Evolutionary conservation across 2,888 invertebrate genomes (phyloP).

Genomic region (Dynastes hyllus): DNA sequence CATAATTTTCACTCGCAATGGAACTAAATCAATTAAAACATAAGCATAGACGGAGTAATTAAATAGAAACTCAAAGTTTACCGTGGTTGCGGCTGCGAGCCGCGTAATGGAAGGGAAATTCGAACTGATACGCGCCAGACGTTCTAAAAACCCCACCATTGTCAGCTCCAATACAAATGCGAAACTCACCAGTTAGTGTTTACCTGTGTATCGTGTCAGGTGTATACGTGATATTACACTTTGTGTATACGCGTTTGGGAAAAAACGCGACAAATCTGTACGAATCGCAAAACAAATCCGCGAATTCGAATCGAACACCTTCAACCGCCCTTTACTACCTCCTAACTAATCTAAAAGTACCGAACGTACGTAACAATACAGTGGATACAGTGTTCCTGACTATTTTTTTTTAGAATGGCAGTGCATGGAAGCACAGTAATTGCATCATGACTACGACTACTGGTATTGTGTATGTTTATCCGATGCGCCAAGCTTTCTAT

Average conservation of each 20-base stretch:
- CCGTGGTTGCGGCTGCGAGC: background rate
- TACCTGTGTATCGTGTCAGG: conserved; percentile 51
- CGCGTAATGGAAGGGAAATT: conserved; percentile 40
- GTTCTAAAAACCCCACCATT: conserved; percentile 51
- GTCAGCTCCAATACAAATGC: conserved; percentile 35
- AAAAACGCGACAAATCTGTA: conserved; percentile 10
- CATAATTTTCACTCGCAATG: conserved; percentile 25
- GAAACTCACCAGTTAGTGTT: conserved; percentile 51
- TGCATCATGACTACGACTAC: conserved; percentile 51
- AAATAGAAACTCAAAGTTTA: conserved; percentile 44
- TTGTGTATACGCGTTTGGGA: conserved; percentile 24
- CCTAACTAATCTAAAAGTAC: background rate
- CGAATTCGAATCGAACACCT: background rate
- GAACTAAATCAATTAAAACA: conserved; percentile 39
- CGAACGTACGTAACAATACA: background rate
- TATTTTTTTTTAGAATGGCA: background rate
- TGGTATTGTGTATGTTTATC: conserved; percentile 56
- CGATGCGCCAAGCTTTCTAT: conserved; percentile 56
- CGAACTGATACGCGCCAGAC: conserved; percentile 40
- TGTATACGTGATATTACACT: conserved; percentile 15
- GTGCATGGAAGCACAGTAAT: conserved; percentile 37
- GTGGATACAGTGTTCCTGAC: background rate
- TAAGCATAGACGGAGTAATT: conserved; percentile 25
- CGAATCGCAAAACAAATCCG: background rate
- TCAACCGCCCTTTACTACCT: too few species aligned